Base-by-base conservation (phyloP, 2,888 invertebrate genomes). In the Nebria salina region DNA sequence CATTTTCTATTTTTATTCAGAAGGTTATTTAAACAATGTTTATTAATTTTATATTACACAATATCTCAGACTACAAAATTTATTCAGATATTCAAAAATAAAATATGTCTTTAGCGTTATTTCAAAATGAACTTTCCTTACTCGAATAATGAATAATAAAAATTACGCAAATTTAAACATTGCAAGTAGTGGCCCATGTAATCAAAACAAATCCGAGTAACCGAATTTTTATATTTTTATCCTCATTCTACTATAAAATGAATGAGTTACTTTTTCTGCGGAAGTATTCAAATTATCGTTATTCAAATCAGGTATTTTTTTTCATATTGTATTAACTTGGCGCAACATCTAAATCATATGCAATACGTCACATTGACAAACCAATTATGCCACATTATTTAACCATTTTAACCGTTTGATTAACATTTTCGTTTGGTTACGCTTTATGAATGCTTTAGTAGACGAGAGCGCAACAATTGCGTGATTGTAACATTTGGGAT, bases 51-150 rank as follows among this genome's bases (percentile, higher is more conserved):
- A 34, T 5, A 5, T 34, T 34, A 34, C 34, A 34, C 34, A 34
- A 34, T 34, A 34, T 34, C 34, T 5, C 2, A 34, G 34, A 34
- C 34, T 34, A 43, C 43, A 3, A 54, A 54, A 54, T 13, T 54
- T 54, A 54, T 54, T 34, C 34, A 34, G 34, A 34, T 34, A 34
- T 34, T 34, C 34, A 34, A 34, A 34, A 34, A 34, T 34, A n/a
- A 15, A 15, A 15, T 15, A 65, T 72, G 74, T 43, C 65, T n/a
- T 75, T 81, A 81, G 75, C 65, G 76, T 75, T 76, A 81, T 76
- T 70, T 72, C 41, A 9, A 3, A 13, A 72, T 65, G 74, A 11
- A 54, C 54, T 54, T 54, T 54, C 54, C 8, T 54, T 13, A 54
- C 54, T 13, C 4, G 54, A 1, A 8, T 54, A 54, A 34, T 34